These are phyloP conservation scores for Thymelicus acteon DNA, from an alignment of 2,888 invertebrate species.

Conservation along the genomic window DNA sequence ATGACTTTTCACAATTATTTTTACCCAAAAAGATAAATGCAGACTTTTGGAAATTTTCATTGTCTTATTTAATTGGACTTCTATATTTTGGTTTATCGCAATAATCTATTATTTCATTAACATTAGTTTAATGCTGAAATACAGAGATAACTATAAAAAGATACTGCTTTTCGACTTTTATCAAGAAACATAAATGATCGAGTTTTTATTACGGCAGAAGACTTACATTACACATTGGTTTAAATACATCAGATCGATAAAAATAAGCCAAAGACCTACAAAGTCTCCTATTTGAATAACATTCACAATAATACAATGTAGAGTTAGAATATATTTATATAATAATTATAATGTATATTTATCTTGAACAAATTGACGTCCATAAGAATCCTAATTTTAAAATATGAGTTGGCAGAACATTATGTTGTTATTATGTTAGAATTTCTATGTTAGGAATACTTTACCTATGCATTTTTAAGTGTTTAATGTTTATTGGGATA, in stretches of 20 bases:
- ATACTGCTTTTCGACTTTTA: too few species aligned
- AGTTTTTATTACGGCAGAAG: too few species aligned
- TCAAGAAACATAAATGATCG: too few species aligned
- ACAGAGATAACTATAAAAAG: too few species aligned
- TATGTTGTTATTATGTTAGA: too few species aligned
- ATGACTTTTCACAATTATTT: neutral
- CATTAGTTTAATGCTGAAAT: too few species aligned
- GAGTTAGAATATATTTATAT: slow-evolving; percentile 1
- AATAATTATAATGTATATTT: slow-evolving; percentile 10
- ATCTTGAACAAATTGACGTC: slow-evolving; percentile 15
- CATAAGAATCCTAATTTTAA: slow-evolving; percentile 11
- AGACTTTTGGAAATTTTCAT: too few species aligned
- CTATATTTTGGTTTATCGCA: too few species aligned
- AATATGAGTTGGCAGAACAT: neutral
- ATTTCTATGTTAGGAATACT: slow-evolving; percentile 22
- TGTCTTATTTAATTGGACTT: too few species aligned
- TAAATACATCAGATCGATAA: slow-evolving; percentile 2
- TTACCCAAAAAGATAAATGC: neutral
- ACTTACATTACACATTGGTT: neutral
- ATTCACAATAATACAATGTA: neutral
- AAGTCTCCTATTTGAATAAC: neutral
- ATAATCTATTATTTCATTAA: too few species aligned
- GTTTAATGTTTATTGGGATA: slow-evolving; percentile 25
- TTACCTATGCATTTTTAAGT: slow-evolving; percentile 23
- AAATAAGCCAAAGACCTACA: neutral